phyloP scores from a whole-genome alignment of 2,797 vertebrate species.

The Simalia tracyae region DNA sequence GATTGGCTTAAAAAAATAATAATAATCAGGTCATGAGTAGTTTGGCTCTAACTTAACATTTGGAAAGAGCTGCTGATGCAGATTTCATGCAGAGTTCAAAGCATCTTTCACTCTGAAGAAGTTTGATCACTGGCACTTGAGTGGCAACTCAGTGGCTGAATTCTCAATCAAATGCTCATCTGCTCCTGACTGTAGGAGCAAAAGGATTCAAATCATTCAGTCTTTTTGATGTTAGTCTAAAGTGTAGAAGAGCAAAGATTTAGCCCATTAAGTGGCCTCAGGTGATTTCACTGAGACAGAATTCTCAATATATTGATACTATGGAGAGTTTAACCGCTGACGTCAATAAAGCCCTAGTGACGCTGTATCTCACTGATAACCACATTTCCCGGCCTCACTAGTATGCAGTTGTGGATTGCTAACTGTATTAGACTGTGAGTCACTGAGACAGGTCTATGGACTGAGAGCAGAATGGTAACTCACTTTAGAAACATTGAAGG shows the following conservation, averaged over 20 bases:
- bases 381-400: slow-evolving; percentile 5
- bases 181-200: not conserved
- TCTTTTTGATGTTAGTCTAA: not conserved
- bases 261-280: not conserved
- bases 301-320: not conserved
- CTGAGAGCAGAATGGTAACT: not conserved
- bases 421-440: slow-evolving; percentile 17
- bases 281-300: not conserved
- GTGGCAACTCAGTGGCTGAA: not conserved
- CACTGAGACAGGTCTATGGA: not conserved
- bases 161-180: not conserved
- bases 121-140: not conserved
- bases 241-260: not conserved
- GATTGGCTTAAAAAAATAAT: not conserved
- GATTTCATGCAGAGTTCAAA: not conserved
- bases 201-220: not conserved
- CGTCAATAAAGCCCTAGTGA: not conserved
- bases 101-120: not conserved
- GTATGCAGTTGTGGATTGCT: slow-evolving; percentile 6
- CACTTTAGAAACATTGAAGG: not conserved
- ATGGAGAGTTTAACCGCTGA: not conserved
- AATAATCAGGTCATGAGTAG: not conserved
- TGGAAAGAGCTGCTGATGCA: not conserved
- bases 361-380: slow-evolving; percentile 1
- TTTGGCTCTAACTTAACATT: not conserved